Percentiles rank a stretch among this genome's conserved stretches.
Conservation (phyloP, 2,797 vertebrate species). For the Lophius americanus region DNA sequence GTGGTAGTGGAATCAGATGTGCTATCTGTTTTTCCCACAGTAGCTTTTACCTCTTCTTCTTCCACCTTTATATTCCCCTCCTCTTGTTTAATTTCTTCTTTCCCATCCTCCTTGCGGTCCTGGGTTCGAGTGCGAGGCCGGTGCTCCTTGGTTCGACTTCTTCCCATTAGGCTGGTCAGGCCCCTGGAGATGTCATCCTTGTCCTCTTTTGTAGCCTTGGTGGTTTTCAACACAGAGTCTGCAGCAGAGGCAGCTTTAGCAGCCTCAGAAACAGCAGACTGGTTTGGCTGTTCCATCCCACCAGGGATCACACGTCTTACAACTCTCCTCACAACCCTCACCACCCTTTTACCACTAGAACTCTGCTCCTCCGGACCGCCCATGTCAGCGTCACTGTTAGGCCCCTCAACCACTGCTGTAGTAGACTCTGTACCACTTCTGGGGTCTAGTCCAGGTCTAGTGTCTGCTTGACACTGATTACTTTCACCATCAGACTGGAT, state of each 20-base stretch:
- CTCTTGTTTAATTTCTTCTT: conserved; percentile 53
- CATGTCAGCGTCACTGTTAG: conserved; percentile 53
- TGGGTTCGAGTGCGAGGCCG: conserved; percentile 81
- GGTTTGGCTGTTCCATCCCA: conserved; percentile 66
- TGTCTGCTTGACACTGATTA: conserved; percentile 60
- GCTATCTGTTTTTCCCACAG: conserved; percentile 46
- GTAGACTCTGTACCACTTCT: conserved; percentile 50
- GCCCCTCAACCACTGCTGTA: conserved; percentile 47
- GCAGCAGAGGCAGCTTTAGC: conserved; percentile 40
- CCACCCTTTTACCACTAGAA: conserved; percentile 76
- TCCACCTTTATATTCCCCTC: conserved; percentile 51
- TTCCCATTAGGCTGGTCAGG: conserved; percentile 90
- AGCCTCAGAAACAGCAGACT: conserved; percentile 45
- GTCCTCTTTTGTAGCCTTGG: conserved; percentile 51
- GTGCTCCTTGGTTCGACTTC: conserved; percentile 89
- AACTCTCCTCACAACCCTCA: conserved; percentile 84
- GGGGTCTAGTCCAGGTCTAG: conserved; percentile 53
- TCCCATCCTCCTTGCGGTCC: conserved; percentile 74
- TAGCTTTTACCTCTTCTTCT: conserved; percentile 45
- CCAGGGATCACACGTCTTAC: conserved; percentile 85
- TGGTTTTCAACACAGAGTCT: conserved; percentile 58
- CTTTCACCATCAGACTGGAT: conserved; percentile 84
- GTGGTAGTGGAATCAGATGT: conserved; percentile 9
- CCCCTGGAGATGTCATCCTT: conserved; percentile 91
- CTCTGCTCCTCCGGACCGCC: conserved; percentile 62